Evolutionary conservation across 2,797 vertebrate genomes (phyloP).

Genomic region (Acrocephalus scirpaceus): DNA sequence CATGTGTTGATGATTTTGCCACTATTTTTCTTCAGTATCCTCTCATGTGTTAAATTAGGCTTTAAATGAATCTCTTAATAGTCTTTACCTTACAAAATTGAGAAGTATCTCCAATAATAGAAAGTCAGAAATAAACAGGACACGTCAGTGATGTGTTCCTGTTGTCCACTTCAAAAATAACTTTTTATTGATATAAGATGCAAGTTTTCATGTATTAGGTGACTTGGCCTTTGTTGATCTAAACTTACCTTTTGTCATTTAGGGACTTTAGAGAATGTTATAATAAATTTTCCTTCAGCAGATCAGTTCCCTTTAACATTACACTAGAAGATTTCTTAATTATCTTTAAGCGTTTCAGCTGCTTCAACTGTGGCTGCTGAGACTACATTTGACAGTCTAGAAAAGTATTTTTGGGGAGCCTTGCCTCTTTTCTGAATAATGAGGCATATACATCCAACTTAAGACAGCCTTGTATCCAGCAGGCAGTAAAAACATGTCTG

Average conservation of each 20-base stretch:
- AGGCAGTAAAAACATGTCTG: fast-evolving
- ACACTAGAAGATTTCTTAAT: background rate
- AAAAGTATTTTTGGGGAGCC: background rate
- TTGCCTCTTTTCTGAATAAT: background rate
- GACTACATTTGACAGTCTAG: background rate
- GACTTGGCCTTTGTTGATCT: background rate
- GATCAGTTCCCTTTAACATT: background rate
- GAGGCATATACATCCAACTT: fast-evolving
- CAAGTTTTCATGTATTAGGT: background rate
- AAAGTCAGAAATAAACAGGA: background rate
- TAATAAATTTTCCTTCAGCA: background rate
- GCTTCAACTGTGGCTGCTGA: background rate
- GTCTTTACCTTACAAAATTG: background rate
- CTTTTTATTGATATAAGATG: background rate
- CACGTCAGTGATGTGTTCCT: background rate
- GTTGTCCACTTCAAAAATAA: background rate
- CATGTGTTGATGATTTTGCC: background rate
- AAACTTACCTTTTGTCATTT: background rate
- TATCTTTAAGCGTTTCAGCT: background rate
- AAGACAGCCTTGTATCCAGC: background rate
- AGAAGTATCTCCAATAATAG: background rate
- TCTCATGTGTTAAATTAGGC: background rate
- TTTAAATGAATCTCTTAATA: background rate
- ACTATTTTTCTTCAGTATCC: background rate
- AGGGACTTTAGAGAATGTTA: background rate